Base-by-base conservation (phyloP, 2,113 vertebrate species). In the Ptychochromis oligacanthus region DNA sequence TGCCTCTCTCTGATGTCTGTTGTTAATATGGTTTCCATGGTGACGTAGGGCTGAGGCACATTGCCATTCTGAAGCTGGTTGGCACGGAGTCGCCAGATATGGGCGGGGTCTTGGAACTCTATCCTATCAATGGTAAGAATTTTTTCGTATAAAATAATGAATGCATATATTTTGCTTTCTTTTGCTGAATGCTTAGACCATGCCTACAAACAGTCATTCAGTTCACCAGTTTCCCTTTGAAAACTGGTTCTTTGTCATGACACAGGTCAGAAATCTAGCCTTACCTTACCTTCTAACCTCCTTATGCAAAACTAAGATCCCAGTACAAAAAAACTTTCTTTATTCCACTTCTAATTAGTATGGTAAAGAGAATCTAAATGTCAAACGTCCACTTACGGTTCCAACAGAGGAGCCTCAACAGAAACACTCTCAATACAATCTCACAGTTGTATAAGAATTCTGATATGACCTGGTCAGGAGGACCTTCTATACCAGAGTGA, bases 91-190 rank as follows among this genome's bases (percentile, higher is more conserved):
- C 93, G 20, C 90, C 94, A 34, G 95, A 97, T 36, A 96, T 95
- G 90, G 97, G 97, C 17, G 98, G 98, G 59, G 96, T 98, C 82
- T 88, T 99, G 94, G 98, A 99, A 85, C 91, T 99, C 7, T 99
- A 97, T 82, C 98, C 98, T 2, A 99, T 99, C 91, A 99, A 99
- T 6, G 98, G 98, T 99, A 94, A 97, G 96, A 64, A 38, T 31
- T 20, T 54, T 75, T 18, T 82, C 7, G 17, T n/a, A 34, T 46
- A n/a, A 52, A 72, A 20, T 1, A 31, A 26, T 31, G 17, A 70
- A 70, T 24, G 52, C 0, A 28, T 49, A 4, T 20, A 52, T 49
- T 31, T 31, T 31, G 28, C 28, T 31, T 36, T 7, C 20, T 57
- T 57, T 57, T 57, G 3, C 28, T 31, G n/a, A n/a, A n/a, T n/a